phyloP scores from a whole-genome alignment of 2,888 invertebrate species.

The Agonum fuliginosum region DNA sequence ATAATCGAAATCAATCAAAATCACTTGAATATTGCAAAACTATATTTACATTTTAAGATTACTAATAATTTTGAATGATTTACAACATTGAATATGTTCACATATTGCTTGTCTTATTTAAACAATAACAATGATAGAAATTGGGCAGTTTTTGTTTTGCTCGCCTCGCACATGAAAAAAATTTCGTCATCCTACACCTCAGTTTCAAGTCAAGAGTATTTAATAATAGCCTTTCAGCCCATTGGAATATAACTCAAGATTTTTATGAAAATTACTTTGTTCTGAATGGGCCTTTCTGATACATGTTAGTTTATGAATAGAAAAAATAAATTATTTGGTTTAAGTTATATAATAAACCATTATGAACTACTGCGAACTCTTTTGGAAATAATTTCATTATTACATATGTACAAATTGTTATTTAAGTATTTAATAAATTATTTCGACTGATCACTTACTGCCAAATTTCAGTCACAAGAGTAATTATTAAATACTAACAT shows the following conservation, averaged over 20 bases:
- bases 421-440: slow-evolving; percentile 51
- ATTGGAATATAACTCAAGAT: slow-evolving; percentile 12
- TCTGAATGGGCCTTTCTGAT: slow-evolving; percentile 31
- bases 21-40: not conserved
- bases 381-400: slow-evolving; percentile 50
- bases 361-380: slow-evolving; percentile 42
- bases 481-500: slow-evolving; percentile 55
- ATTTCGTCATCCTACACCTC: slow-evolving; percentile 31
- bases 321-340: slow-evolving; percentile 54
- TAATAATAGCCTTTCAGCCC: slow-evolving; percentile 37
- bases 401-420: slow-evolving; percentile 53
- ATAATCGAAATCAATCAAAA: slow-evolving; percentile 10
- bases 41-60: slow-evolving; percentile 25
- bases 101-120: slow-evolving; percentile 17
- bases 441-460: slow-evolving; percentile 49
- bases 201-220: slow-evolving; percentile 22
- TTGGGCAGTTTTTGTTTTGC: slow-evolving; percentile 7
- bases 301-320: slow-evolving; percentile 49
- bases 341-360: slow-evolving; percentile 46
- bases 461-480: slow-evolving; percentile 53
- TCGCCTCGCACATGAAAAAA: slow-evolving; percentile 25
- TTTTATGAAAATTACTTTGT: slow-evolving; percentile 32
- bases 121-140: slow-evolving; percentile 17
- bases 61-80: slow-evolving; percentile 27
- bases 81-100: slow-evolving; percentile 8